phyloP scores from a whole-genome alignment of 2,888 invertebrate species.

The Heteromurus nitidus region DNA sequence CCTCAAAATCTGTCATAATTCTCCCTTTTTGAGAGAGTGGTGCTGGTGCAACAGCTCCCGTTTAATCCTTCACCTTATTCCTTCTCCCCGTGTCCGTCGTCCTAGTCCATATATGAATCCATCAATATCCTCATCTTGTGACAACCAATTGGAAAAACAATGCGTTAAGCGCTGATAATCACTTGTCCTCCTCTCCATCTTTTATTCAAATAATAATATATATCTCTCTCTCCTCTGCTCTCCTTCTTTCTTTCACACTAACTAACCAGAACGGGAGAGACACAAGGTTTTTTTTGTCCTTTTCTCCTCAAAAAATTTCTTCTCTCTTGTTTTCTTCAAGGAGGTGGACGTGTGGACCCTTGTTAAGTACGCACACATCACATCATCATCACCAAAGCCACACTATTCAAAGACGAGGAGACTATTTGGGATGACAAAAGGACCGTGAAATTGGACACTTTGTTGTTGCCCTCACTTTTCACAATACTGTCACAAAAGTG shows the following conservation, averaged over 20 bases:
- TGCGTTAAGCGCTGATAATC: neutral
- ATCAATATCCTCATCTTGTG: too few species aligned
- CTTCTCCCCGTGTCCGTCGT: neutral
- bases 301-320: conserved; percentile 3
- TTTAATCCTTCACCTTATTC: conserved; percentile 6
- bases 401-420: too few species aligned
- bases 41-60: too few species aligned
- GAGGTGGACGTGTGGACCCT: neutral
- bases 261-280: neutral
- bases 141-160: conserved; percentile 11
- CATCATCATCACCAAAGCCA: too few species aligned
- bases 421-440: conserved; percentile 34
- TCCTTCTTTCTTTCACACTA: too few species aligned
- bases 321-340: too few species aligned
- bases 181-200: conserved; percentile 9
- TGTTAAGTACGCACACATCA: neutral
- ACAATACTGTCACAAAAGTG: conserved; percentile 54
- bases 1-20: too few species aligned
- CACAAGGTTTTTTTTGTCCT: neutral
- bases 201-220: neutral
- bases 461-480: conserved; percentile 43
- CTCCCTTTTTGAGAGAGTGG: neutral
- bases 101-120: neutral
- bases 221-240: neutral
- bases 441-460: conserved; percentile 66